A percentile compares a stretch with the other conserved stretches of the same genome.
Evolutionary conservation across 1,140 invertebrate genomes (phyloP).

Genomic region (Meloidogyne exigua): DNA sequence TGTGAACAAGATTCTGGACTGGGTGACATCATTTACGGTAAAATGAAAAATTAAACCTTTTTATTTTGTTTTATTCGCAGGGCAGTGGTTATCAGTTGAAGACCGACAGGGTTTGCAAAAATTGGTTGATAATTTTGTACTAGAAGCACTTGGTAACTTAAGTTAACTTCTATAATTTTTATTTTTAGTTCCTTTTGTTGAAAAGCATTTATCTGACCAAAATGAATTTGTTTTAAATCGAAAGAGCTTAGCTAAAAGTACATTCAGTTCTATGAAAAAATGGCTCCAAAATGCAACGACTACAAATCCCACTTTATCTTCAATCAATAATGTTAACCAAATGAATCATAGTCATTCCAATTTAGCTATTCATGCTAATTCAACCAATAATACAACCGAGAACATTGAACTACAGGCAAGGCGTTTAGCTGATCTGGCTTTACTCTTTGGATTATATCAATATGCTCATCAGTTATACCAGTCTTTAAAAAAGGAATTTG

Average conservation of each 20-base stretch:
- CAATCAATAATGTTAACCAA: not conserved
- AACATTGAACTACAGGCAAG: constrained; percentile 88
- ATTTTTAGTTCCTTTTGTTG: constrained; percentile 43
- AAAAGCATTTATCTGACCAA: constrained; percentile 27
- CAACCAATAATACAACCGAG: constrained; percentile 68
- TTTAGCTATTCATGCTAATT: not conserved
- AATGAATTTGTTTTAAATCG: constrained; percentile 39
- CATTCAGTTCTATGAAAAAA: constrained; percentile 43
- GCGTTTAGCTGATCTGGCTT: constrained; percentile 87
- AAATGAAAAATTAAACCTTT: not conserved
- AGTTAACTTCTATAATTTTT: not conserved
- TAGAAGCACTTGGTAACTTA: constrained; percentile 35
- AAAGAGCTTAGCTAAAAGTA: constrained; percentile 39
- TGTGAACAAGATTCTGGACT: not conserved
- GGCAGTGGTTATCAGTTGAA: constrained; percentile 38
- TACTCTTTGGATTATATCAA: constrained; percentile 90
- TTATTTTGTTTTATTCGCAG: constrained; percentile 8
- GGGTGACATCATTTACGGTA: not conserved
- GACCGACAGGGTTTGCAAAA: constrained; percentile 38
- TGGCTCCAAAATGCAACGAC: constrained; percentile 40
- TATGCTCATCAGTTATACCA: constrained; percentile 90
- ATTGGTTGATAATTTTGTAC: constrained; percentile 42
- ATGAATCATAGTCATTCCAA: not conserved
- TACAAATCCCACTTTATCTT: constrained; percentile 14
- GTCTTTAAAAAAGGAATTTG: constrained; percentile 90